A percentile compares a stretch with the other conserved stretches of the same genome.
phyloP scores from a whole-genome alignment of 2,113 vertebrate species.

The Sinocyclocheilus anshuiensis region DNA sequence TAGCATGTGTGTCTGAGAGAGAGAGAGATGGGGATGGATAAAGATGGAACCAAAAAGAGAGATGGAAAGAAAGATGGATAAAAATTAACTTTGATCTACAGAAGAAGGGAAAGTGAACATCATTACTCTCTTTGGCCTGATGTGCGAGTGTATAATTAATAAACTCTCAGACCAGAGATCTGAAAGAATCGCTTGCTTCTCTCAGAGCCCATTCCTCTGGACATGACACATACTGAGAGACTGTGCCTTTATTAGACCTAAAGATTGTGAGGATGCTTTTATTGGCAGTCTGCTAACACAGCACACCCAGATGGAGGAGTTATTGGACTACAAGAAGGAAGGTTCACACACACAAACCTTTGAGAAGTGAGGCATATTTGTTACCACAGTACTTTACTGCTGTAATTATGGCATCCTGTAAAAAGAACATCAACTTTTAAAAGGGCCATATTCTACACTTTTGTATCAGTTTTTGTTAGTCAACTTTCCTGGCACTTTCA shows the following conservation, averaged over 20 bases:
- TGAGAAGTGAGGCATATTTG: neutral
- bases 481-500: neutral
- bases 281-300: neutral
- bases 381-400: neutral
- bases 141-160: conserved; percentile 46
- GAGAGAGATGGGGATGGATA: neutral
- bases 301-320: neutral
- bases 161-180: conserved; percentile 34
- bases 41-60: conserved; percentile 34
- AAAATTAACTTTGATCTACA: conserved; percentile 47
- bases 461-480: neutral
- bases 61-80: conserved; percentile 35
- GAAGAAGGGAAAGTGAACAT: conserved; percentile 43
- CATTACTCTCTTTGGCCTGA: conserved; percentile 37
- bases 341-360: neutral
- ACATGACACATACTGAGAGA: conserved; percentile 23
- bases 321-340: neutral
- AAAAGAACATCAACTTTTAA: neutral
- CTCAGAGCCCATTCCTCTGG: neutral
- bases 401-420: neutral
- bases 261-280: neutral
- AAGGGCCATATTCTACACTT: neutral
- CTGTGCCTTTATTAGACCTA: conserved; percentile 3
- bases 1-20: neutral
- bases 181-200: conserved; percentile 13